Percentiles rank a stretch among this genome's conserved stretches.
Evolutionary conservation across 2,113 vertebrate species (phyloP).

Genomic region (Orthonyx spaldingii): DNA sequence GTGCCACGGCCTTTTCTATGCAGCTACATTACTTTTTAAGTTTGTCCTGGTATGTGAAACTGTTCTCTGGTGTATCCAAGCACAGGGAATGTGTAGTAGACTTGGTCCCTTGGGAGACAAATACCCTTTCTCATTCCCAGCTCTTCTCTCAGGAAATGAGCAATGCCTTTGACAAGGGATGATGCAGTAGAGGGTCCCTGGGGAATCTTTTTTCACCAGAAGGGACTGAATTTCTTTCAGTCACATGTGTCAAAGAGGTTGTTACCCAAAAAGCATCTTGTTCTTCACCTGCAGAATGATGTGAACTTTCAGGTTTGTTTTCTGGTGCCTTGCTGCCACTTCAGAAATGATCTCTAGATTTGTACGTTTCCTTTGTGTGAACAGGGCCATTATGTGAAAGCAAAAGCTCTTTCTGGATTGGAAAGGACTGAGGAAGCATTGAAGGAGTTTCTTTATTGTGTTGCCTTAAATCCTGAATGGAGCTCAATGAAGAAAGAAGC

Average conservation of each 20-base stretch:
- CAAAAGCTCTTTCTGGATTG: slow-evolving; percentile 79
- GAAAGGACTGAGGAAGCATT: slow-evolving; percentile 83
- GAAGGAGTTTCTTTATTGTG: slow-evolving; percentile 87
- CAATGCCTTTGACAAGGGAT: not conserved
- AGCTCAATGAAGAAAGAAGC: slow-evolving; percentile 84
- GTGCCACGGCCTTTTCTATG: not conserved
- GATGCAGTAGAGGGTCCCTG: not conserved
- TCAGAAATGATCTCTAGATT: not conserved
- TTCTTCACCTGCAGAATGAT: not conserved
- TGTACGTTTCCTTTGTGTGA: slow-evolving; percentile 1
- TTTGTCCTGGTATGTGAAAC: not conserved
- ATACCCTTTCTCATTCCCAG: not conserved
- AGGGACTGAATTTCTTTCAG: not conserved
- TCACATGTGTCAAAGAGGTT: not conserved
- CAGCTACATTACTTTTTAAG: not conserved
- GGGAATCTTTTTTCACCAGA: not conserved
- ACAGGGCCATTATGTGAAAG: slow-evolving; percentile 87
- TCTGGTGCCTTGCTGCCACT: not conserved
- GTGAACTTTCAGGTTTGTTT: not conserved
- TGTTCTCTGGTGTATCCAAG: not conserved
- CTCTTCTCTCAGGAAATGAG: not conserved
- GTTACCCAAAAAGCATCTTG: not conserved
- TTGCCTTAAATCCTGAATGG: slow-evolving; percentile 88
- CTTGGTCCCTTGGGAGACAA: not conserved
- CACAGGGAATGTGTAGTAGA: not conserved